phyloP scores from a whole-genome alignment of 2,888 invertebrate genomes.

The Aphidius colemani region DNA sequence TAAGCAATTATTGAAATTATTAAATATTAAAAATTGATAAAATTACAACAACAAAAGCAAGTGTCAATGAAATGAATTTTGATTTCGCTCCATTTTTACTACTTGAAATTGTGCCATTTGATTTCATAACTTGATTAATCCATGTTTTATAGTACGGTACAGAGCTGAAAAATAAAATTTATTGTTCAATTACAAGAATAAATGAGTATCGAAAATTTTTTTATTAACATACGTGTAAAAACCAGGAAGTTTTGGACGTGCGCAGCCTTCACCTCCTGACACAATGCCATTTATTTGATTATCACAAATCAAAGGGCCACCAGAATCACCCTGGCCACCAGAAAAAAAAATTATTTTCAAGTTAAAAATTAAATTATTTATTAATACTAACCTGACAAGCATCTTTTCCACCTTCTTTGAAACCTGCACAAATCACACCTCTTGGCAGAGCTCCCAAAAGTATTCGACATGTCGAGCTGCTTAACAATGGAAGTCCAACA shows the following conservation, averaged over 20 bases:
- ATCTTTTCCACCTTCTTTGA: slow-evolving; percentile 46
- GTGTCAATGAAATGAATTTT: background rate
- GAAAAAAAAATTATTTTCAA: background rate
- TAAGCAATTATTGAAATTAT: background rate
- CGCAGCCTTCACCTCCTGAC: slow-evolving; percentile 52
- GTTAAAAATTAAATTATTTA: background rate
- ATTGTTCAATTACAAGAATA: no score
- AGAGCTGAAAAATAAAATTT: no score
- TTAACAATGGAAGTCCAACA: slow-evolving; percentile 45
- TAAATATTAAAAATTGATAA: background rate
- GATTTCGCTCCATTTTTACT: no score
- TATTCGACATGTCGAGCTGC: slow-evolving; percentile 33
- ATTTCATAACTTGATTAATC: slow-evolving; percentile 36
- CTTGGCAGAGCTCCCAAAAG: slow-evolving; percentile 39
- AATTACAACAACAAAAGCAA: background rate
- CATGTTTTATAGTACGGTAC: slow-evolving; percentile 39
- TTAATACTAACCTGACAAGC: slow-evolving; percentile 45
- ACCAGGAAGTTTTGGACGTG: slow-evolving; percentile 45
- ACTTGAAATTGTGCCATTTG: slow-evolving; percentile 8
- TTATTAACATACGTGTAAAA: slow-evolving; percentile 44
- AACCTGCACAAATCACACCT: slow-evolving; percentile 48
- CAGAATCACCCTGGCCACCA: slow-evolving; percentile 58
- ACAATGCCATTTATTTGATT: slow-evolving; percentile 47
- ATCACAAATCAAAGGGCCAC: slow-evolving; percentile 51
- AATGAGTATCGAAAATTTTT: no score